phyloP scores from a whole-genome alignment of 2,888 invertebrate species.

The Melieria omissa region DNA sequence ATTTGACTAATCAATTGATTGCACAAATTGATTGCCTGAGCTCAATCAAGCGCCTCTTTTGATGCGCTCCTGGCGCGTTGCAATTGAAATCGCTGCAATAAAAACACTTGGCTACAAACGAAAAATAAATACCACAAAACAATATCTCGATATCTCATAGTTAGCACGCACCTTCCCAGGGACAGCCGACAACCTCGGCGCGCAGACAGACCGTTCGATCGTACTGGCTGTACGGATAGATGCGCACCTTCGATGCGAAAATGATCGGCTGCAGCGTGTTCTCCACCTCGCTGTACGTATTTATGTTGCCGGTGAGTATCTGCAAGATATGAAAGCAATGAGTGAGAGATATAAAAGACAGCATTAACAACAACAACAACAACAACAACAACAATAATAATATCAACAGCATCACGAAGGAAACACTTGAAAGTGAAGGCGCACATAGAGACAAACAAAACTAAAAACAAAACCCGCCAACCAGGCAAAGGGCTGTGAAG shows the following conservation, averaged over 20 bases:
- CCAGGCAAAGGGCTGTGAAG: not conserved
- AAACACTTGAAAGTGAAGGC: not conserved
- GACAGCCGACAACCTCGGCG: conserved; percentile 83
- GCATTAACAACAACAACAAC: not conserved
- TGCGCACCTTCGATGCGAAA: conserved; percentile 79
- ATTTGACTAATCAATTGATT: too few relatives aligned
- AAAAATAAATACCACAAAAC: too few relatives aligned
- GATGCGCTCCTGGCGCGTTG: too few relatives aligned
- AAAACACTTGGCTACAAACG: too few relatives aligned
- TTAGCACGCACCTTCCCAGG: conserved; percentile 75
- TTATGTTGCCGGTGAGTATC: conserved; percentile 82
- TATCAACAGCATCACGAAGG: not conserved
- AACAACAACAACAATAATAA: not conserved
- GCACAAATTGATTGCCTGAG: too few relatives aligned
- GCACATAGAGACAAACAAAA: not conserved
- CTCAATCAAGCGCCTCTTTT: too few relatives aligned
- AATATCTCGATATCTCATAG: too few relatives aligned
- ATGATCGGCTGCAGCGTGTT: conserved; percentile 80
- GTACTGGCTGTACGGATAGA: conserved; percentile 82
- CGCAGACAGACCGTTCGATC: conserved; percentile 84
- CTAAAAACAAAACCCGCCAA: not conserved
- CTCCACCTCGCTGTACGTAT: conserved; percentile 81
- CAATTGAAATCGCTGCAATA: too few relatives aligned
- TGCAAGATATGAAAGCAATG: conserved; percentile 61
- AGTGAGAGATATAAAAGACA: not conserved